Conservation (phyloP, 2,888 invertebrate species). For the Exephanes ischioxanthus region DNA sequence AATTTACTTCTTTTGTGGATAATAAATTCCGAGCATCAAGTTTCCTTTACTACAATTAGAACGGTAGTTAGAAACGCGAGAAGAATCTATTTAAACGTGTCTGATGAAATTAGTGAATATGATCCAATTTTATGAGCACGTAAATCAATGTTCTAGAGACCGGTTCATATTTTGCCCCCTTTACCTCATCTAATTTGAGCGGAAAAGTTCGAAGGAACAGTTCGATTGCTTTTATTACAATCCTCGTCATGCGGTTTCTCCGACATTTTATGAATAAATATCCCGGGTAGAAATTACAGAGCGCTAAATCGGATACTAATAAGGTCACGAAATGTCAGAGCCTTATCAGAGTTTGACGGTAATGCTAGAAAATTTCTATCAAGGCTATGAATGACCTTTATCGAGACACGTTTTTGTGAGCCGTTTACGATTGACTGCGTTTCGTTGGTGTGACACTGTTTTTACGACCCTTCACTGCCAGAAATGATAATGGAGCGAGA, state of each 20-base stretch:
- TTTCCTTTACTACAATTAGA: no score
- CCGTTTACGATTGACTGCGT: background rate
- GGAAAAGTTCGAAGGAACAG: background rate
- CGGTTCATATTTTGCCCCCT: background rate
- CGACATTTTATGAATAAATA: background rate
- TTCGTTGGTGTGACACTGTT: conserved; percentile 46
- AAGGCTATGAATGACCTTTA: background rate
- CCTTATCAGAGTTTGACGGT: no score
- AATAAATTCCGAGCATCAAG: no score
- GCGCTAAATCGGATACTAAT: no score
- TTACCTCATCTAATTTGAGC: background rate
- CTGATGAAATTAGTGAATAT: no score
- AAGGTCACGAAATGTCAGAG: no score
- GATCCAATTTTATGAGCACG: no score
- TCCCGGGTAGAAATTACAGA: background rate
- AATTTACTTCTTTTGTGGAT: no score
- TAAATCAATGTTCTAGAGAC: background rate
- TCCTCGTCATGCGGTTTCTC: background rate
- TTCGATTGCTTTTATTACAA: background rate
- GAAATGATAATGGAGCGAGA: conserved; percentile 34
- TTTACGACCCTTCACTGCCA: conserved; percentile 33
- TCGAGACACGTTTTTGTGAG: background rate
- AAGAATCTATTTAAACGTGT: no score
- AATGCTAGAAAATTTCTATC: background rate
- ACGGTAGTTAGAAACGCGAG: no score